Evolutionary conservation across 2,888 invertebrate species (phyloP).

Genomic region (Argyra leucocephala): DNA sequence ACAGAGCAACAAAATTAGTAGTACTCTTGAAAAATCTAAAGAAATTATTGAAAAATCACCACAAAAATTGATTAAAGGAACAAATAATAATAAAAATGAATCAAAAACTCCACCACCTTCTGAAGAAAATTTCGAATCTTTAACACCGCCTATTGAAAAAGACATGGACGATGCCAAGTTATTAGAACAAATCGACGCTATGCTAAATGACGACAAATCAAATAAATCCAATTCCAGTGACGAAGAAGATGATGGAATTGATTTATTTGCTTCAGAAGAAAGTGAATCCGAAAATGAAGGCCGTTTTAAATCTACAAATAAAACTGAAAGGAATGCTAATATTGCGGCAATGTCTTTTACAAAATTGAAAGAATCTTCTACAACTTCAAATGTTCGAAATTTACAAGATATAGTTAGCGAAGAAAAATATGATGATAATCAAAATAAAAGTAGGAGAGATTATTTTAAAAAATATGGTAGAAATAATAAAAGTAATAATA

Average conservation of each 20-base stretch:
- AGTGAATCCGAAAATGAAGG: constrained; percentile 28
- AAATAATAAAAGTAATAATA: constrained; percentile 15
- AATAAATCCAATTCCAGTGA: constrained; percentile 10
- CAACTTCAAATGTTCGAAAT: constrained; percentile 19
- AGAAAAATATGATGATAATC: neutral
- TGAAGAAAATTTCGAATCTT: neutral
- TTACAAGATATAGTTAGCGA: constrained; percentile 20
- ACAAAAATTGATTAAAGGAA: neutral
- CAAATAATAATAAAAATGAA: neutral
- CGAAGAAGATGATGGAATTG: constrained; percentile 24
- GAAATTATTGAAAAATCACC: neutral
- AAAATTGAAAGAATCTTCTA: constrained; percentile 22
- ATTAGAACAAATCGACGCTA: neutral
- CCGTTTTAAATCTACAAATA: constrained; percentile 25
- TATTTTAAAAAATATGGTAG: constrained; percentile 15
- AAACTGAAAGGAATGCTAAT: constrained; percentile 20
- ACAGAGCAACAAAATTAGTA: neutral
- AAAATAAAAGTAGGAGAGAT: constrained; percentile 13
- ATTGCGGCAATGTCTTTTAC: constrained; percentile 24
- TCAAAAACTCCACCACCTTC: neutral
- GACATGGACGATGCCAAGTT: neutral
- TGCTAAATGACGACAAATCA: neutral
- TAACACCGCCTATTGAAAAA: neutral
- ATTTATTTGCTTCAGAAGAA: constrained; percentile 27
- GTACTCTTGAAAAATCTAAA: neutral